These are phyloP conservation scores for Philopotamus ludificatus DNA, from an alignment of 1,140 invertebrate species.

Conservation along the genomic window DNA sequence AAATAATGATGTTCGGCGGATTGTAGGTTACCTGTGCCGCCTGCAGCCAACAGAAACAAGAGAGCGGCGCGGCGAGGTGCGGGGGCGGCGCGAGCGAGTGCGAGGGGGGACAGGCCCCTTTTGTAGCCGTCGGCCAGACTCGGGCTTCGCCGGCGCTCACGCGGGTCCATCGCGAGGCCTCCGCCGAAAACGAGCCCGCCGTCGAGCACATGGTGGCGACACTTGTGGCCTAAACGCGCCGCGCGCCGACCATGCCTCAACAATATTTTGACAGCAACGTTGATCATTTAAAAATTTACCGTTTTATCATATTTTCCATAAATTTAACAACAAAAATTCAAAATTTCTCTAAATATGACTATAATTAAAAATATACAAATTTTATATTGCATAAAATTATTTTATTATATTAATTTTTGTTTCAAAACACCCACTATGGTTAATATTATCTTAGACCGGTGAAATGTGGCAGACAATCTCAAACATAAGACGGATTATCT, in stretches of 20 bases:
- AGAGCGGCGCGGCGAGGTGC: constrained; percentile 3
- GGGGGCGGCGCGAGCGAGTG: constrained; percentile 4
- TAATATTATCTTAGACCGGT: no score
- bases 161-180: background rate
- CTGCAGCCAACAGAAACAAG: constrained; percentile 7
- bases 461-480: no score
- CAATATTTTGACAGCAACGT: background rate
- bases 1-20: background rate
- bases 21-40: background rate
- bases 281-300: background rate
- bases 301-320: no score
- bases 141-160: background rate
- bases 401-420: no score
- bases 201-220: background rate
- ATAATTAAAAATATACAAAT: no score
- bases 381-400: no score
- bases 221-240: background rate
- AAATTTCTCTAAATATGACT: no score
- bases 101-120: background rate
- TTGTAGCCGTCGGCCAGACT: background rate
- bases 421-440: no score
- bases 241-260: background rate
- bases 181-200: background rate
- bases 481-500: no score
- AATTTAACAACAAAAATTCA: background rate